Evolutionary conservation across 2,888 invertebrate species (phyloP).

Genomic region (Pseudeuparius sepicola): DNA sequence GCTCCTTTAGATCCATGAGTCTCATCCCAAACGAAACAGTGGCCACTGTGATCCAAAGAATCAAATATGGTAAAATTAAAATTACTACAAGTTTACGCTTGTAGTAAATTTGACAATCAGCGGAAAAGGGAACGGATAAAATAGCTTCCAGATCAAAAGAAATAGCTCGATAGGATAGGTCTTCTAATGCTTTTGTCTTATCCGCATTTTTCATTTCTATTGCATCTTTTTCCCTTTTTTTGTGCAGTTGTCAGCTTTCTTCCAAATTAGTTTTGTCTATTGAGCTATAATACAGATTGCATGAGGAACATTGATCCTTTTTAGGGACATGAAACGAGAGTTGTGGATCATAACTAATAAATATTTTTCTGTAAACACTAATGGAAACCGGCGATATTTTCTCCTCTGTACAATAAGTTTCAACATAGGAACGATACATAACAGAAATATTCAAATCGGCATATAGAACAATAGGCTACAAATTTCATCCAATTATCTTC

Average conservation of each 20-base stretch:
- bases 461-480: too few species aligned
- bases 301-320: constrained; percentile 7
- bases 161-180: constrained; percentile 10
- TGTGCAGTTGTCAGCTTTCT: too few species aligned
- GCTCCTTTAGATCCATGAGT: constrained; percentile 19
- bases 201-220: constrained; percentile 8
- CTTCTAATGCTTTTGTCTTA: constrained; percentile 4
- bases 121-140: constrained; percentile 7
- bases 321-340: constrained; percentile 5
- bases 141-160: constrained; percentile 15
- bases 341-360: constrained; percentile 2
- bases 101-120: constrained; percentile 15
- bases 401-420: too few species aligned
- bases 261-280: too few species aligned
- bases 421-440: constrained; percentile 1
- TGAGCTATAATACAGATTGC: constrained; percentile 4
- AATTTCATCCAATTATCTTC: too few species aligned
- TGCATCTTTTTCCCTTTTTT: constrained; percentile 4
- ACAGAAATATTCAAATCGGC: constrained; percentile 4
- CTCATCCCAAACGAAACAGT: constrained; percentile 20
- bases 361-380: constrained; percentile 5
- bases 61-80: constrained; percentile 24
- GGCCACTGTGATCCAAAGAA: constrained; percentile 12
- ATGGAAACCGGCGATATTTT: constrained; percentile 3
- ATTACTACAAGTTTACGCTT: constrained; percentile 15